Base-by-base conservation (phyloP, 1,140 invertebrate genomes). In the Temnothorax longispinosus region DNA sequence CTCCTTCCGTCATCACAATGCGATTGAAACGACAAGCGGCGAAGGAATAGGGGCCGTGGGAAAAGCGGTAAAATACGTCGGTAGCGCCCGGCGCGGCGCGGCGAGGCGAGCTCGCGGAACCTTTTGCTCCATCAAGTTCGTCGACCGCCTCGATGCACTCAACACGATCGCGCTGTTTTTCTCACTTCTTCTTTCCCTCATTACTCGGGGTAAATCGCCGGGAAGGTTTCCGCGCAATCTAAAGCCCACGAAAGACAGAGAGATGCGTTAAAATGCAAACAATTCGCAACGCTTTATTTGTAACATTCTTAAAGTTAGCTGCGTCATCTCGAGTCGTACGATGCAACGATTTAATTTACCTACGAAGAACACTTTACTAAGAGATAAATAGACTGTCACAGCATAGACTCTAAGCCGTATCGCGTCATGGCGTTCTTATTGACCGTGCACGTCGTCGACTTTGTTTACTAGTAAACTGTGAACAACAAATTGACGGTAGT, bases 11-110 rank as follows among this genome's bases (percentile, higher is more conserved):
- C 60, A 60, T 27, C 15, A 10, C 75, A 7, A 56, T 15, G 52
- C 54, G 54, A 54, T 67, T 60, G 18, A 54, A 69, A n/a, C 38
- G 44, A 32, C 21, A 18, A 13, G 10, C 47, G 56, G 35, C 21
- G 18, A 21, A 41, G 50, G 86, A 76, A 76, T 21, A 71, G 64
- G 54, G 81, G 77, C 78, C 87, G 86, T 87, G 87, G 47, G 77
- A 88, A 88, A 47, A 71, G 62, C 71, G 54, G 67, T 50, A 88
- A 21, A 21, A 64, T 41, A 15, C 44, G 50, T 62, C 69, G 81
- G 41, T 72, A 84, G 69, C 81, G 56, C 64, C 47, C 78, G 78
- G 11, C 35, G 80, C 78, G 78, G 15, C 27, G 27, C 27, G 21
- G 21, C 21, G 21, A 21, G 27, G 27, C 27, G 27, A 27, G 5